A percentile compares a stretch with the other conserved stretches of the same genome.
Evolutionary conservation across 2,797 vertebrate genomes (phyloP).

Genomic region (Onychomys torridus): DNA sequence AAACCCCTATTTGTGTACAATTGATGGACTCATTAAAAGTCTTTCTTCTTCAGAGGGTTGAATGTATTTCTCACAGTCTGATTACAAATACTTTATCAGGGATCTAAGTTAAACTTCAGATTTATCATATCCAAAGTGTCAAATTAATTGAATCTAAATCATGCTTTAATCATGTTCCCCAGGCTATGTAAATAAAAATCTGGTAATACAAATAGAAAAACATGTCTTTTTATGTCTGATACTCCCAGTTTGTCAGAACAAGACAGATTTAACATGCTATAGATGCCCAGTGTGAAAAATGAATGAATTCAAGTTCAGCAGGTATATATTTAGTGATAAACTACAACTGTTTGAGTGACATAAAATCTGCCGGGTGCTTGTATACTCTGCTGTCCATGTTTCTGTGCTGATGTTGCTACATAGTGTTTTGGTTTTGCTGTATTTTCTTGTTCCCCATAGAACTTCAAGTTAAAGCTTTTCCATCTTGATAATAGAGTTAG

Average conservation of each 20-base stretch:
- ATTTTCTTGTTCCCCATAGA: neutral
- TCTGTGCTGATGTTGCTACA: neutral
- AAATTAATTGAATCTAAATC: slow-evolving; percentile 54
- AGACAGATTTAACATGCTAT: neutral
- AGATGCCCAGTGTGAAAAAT: neutral
- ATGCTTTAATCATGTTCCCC: slow-evolving; percentile 15
- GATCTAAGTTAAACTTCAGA: slow-evolving; percentile 37
- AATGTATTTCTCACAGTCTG: slow-evolving; percentile 22
- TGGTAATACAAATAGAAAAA: slow-evolving; percentile 25
- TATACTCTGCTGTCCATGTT: neutral
- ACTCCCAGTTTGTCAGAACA: neutral
- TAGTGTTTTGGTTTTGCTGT: slow-evolving; percentile 50
- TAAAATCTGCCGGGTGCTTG: neutral
- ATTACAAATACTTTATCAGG: slow-evolving; percentile 1
- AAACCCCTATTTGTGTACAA: slow-evolving; percentile 39
- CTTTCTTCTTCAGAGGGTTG: slow-evolving; percentile 47
- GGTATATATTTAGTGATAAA: slow-evolving; percentile 1
- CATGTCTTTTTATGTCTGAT: slow-evolving; percentile 7
- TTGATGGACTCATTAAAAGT: slow-evolving; percentile 38
- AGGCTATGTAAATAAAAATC: slow-evolving; percentile 48
- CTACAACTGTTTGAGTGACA: neutral
- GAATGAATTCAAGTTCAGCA: slow-evolving; percentile 39
- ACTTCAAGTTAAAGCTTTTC: slow-evolving; percentile 37
- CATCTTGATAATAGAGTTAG: slow-evolving; percentile 27
- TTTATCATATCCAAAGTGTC: neutral